Evolutionary conservation across 2,888 invertebrate genomes (phyloP).

Genomic region (Hetaerina titia): DNA sequence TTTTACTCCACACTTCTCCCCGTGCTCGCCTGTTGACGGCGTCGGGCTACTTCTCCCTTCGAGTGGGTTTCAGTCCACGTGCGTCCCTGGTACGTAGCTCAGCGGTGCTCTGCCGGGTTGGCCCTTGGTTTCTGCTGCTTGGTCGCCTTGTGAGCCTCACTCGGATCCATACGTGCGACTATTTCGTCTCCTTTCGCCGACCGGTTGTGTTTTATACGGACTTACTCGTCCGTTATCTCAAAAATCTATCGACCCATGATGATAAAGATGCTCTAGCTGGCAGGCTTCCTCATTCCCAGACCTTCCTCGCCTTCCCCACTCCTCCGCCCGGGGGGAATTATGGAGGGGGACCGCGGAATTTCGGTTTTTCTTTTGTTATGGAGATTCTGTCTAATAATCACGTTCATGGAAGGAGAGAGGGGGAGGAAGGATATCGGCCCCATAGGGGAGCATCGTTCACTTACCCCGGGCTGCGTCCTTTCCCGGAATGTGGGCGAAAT

Average conservation of each 20-base stretch:
- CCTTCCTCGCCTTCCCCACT: background rate
- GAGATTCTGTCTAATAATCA: no score
- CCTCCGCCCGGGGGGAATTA: background rate
- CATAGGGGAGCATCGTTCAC: no score
- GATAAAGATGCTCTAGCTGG: no score
- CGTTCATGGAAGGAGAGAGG: no score
- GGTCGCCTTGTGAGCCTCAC: background rate
- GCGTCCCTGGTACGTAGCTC: background rate
- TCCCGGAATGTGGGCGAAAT: no score
- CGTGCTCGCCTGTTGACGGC: background rate
- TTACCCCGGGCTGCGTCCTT: no score
- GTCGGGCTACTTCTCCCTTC: no score
- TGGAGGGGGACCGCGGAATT: no score
- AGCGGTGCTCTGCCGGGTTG: conserved; percentile 12
- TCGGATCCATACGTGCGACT: conserved; percentile 28
- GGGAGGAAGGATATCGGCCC: no score
- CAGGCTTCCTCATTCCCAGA: background rate
- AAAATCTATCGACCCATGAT: background rate
- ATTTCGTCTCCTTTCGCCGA: background rate
- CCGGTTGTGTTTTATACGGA: background rate
- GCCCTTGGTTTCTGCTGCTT: conserved; percentile 8
- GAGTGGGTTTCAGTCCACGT: no score
- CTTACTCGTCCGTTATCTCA: background rate
- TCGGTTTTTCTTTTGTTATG: no score
- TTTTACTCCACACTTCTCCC: no score